Evolutionary conservation across 2,888 invertebrate species (phyloP), one percentile per base, ranked within the genome.

Genomic region (Miltochrista miniata): DNA sequence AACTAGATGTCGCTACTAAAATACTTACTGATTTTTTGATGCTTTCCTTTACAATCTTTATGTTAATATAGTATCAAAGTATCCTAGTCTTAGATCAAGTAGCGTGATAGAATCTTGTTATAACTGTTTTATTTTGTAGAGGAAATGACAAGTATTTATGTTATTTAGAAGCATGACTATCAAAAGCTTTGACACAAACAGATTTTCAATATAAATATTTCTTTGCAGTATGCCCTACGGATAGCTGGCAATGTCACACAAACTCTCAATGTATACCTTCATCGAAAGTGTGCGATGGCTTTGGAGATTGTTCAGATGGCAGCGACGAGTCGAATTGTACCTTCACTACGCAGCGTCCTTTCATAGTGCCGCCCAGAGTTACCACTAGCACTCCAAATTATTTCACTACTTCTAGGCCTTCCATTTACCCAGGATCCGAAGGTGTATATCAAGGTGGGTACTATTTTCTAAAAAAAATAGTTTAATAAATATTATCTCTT

Each of bases 191-290:
- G 2, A 24, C 3, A 4, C 2, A 24, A 24, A 13, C 24, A 29
- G 18, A 13, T n/a, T 10, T 34, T 7, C 14, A 38, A 15, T 29
- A 29, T 11, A 9, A n/a, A 5, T 7, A 15, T 18, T 48, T 54
- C 48, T 46, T 79, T 54, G 51, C 62, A 95, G 95, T 92, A 64
- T 97, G 97, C 79, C 79, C 83, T 9, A 61, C 80, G 1, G 92
- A 93, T 67, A 92, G 96, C 74, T 96, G 94, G 89, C 93, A 93
- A 56, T 97, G 97, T 52, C 49, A 50, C 30, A 36, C 36, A n/a
- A 93, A 94, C 53, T 95, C 95, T 1, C 90, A 93, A 51, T 96
- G 96, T 68, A 93, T 97, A 53, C 92, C 94, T 50, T 81, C 79
- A 0, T 85, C 88, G 15, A 92, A 91, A 51, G 79, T 84, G 54